Evolutionary conservation across 92 coral and sea anemone species (phyloP), one percentile per base, ranked within the genome.

Genomic region (Meandrina meandrites): DNA sequence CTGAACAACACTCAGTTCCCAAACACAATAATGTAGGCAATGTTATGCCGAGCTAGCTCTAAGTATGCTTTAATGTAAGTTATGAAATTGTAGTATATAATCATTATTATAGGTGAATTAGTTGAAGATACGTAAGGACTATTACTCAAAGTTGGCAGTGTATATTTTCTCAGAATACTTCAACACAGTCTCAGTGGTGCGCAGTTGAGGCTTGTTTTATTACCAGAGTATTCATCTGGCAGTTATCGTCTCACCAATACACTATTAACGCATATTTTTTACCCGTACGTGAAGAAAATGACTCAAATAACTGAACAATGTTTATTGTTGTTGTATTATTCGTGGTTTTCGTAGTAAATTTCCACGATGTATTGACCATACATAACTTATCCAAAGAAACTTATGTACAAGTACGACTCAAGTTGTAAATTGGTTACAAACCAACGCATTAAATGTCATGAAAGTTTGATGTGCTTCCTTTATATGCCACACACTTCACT

Each of bases 11-110:
- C 22, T 18, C 1, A 48, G 31, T 7, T 17, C 28, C 56, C 8
- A 48, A 70, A n/a, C 69, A 83, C 30, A 37, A 54, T 54, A 28
- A 53, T 84, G 73, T 54, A 74, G 80, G 54, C 80, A 24, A 54
- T 74, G 42, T 56, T 74, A 22, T 57, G 72, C 48, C 80, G 19
- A 54, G 15, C 28, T 75, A 84, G 70, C 74, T n/a, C 53, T 51
- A 45, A 54, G 57, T 71, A 81, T 58, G 51, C 64, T 73, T 57
- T 51, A 75, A 77, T 54, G 87, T 79, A 86, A 66, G 85, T 81
- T 62, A 80, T 34, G 27, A 78, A 68, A 53, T 86, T 51, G 75
- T 87, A 80, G 75, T 72, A 75, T 88, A 36, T 88, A 79, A 87
- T 87, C 73, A 45, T 70, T 71, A 70, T 87, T 87, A 28, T 87